Evolutionary conservation across 2,797 vertebrate genomes (phyloP).

Genomic region (Columba guinea): DNA sequence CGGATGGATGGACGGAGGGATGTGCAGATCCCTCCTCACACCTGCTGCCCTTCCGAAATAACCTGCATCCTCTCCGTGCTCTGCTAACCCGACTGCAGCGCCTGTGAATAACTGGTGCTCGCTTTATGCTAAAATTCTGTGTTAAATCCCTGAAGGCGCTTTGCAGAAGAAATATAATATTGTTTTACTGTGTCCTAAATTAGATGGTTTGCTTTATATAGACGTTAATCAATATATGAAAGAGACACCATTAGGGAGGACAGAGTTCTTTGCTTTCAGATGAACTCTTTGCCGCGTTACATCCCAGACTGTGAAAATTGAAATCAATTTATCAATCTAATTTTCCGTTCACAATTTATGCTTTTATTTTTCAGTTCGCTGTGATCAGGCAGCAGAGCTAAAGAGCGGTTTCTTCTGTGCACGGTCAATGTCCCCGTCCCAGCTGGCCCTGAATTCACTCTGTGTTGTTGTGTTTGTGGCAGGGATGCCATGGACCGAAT

Average conservation of each 20-base stretch:
- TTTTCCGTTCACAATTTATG: not conserved
- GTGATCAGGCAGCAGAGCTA: not conserved
- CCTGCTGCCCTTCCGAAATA: not conserved
- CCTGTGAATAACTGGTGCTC: conserved; percentile 19
- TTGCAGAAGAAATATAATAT: not conserved
- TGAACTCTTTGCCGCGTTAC: not conserved
- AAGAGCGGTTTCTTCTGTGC: rapidly evolving
- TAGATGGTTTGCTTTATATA: not conserved
- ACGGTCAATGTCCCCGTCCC: rapidly evolving
- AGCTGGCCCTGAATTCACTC: rapidly evolving
- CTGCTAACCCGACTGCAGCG: not conserved
- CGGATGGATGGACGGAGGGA: not conserved
- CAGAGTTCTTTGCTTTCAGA: not conserved
- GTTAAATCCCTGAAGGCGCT: conserved; percentile 33
- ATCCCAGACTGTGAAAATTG: not conserved
- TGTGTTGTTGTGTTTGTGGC: rapidly evolving
- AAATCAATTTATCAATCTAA: conserved; percentile 19
- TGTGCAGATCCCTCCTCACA: not conserved
- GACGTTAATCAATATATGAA: not conserved
- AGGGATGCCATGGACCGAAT: rapidly evolving
- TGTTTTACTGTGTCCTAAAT: conserved; percentile 19
- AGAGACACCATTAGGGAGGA: not conserved
- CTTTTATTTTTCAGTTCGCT: not conserved
- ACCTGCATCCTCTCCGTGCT: not conserved
- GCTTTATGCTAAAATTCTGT: not conserved